Percentiles rank a stretch among this genome's conserved stretches.
phyloP scores from a whole-genome alignment of 2,797 vertebrate species.

The Takifugu rubripes region DNA sequence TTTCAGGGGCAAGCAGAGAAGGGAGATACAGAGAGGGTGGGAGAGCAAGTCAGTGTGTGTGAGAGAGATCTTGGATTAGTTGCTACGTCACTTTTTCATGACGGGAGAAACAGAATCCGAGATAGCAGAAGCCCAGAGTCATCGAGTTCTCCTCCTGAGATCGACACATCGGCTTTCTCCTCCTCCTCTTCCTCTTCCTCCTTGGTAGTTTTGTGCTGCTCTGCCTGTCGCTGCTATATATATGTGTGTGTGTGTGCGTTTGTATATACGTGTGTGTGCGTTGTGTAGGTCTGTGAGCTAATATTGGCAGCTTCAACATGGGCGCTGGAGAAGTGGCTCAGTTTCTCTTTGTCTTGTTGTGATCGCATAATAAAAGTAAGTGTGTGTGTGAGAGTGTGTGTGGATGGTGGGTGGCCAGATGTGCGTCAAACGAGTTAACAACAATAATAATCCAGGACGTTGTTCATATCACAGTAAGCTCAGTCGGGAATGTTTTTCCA shows the following conservation, averaged over 20 bases:
- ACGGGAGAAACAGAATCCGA: slow-evolving; percentile 78
- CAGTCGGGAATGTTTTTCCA: slow-evolving; percentile 48
- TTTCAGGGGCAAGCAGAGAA: slow-evolving; percentile 55
- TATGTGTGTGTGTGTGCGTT: slow-evolving; percentile 14
- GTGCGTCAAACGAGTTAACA: slow-evolving; percentile 79
- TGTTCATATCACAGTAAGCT: slow-evolving; percentile 76
- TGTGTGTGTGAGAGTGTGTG: slow-evolving; percentile 12
- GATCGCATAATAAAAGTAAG: slow-evolving; percentile 47
- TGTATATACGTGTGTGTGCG: slow-evolving; percentile 25
- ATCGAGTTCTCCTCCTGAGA: slow-evolving; percentile 72
- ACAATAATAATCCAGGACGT: slow-evolving; percentile 86
- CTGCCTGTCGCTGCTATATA: slow-evolving; percentile 47
- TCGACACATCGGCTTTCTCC: slow-evolving; percentile 68
- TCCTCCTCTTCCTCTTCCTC: slow-evolving; percentile 69
- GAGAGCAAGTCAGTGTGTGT: slow-evolving; percentile 60
- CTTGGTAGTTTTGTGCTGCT: slow-evolving; percentile 67
- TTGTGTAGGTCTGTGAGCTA: slow-evolving; percentile 54
- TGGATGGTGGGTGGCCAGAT: slow-evolving; percentile 35
- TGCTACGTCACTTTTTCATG: slow-evolving; percentile 86
- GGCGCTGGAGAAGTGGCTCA: slow-evolving; percentile 80
- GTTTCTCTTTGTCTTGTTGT: slow-evolving; percentile 74
- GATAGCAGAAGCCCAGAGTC: slow-evolving; percentile 75
- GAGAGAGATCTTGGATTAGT: slow-evolving; percentile 75
- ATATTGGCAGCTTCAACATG: slow-evolving; percentile 69
- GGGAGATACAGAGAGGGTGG: slow-evolving; percentile 70